A percentile compares a stretch with the other conserved stretches of the same genome.
These are phyloP conservation scores for Toxostoma redivivum DNA, from an alignment of 2,113 vertebrate genomes.

Conservation along the genomic window DNA sequence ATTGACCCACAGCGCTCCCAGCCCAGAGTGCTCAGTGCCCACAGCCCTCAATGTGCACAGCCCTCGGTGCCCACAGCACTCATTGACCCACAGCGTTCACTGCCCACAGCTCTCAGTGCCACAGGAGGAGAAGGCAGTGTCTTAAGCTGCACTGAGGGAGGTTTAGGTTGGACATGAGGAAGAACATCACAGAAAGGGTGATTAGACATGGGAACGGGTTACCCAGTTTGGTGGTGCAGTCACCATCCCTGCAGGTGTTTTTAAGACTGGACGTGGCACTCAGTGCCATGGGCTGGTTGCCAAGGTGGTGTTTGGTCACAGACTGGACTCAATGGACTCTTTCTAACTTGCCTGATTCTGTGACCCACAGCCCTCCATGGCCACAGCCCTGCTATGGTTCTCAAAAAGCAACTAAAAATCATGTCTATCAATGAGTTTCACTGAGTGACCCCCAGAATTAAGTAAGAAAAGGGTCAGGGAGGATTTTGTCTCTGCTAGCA, in stretches of 20 bases:
- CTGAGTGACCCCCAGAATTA: neutral
- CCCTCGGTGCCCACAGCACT: neutral
- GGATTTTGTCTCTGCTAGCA: neutral
- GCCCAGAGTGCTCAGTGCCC: too few species aligned
- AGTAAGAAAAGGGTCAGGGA: neutral
- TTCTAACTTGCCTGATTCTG: fast-evolving
- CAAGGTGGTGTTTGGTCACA: neutral
- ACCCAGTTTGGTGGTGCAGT: neutral
- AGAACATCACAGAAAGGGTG: too few species aligned
- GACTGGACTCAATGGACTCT: neutral
- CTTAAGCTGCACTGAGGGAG: fast-evolving
- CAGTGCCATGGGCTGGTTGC: neutral
- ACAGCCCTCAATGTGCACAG: too few species aligned
- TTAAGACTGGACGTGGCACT: fast-evolving
- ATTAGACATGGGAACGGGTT: neutral
- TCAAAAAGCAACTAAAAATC: neutral
- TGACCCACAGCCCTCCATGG: neutral
- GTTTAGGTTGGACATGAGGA: neutral
- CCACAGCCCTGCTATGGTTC: neutral
- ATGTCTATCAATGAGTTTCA: neutral
- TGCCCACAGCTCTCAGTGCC: neutral
- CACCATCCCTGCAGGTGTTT: neutral
- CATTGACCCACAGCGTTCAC: neutral
- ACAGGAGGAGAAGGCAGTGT: neutral
- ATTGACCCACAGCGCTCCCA: fast-evolving